Base-by-base conservation (phyloP, 2,113 vertebrate genomes). In the Picathartes gymnocephalus region DNA sequence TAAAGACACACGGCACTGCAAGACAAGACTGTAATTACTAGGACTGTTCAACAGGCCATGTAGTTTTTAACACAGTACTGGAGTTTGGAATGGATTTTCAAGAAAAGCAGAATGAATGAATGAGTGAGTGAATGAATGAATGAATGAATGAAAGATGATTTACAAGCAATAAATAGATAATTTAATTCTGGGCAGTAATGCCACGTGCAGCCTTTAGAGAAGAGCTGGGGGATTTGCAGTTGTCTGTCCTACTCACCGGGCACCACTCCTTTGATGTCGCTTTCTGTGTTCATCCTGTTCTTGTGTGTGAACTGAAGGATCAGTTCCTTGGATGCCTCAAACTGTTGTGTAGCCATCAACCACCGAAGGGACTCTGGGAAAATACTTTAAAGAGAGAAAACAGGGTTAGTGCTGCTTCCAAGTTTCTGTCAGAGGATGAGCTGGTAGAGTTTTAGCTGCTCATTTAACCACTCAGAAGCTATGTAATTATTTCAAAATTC, bases 351-450 rank as follows among this genome's bases (percentile, higher is more conserved):
- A 92, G 99, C 99, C 98, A 99, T 98, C 92, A 99, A 96, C 99
- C 99, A 99, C 81, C 99, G 98, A 86, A 99, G 97, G 14, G 99
- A 99, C 97, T 99, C 99, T 1, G 99, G 99, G 90, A 99, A 99
- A 93, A 99, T 96, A 98, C 99, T 99, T 92, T 7, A 86, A 81
- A 95, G 64, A 95, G 9, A 92, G 19, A 92, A 93, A 84, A 84
- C n/a, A 45, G 17, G 18, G 18, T 54, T 27, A 76, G 57, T n/a
- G 76, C 30, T 10, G 4, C 47, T 86, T 84, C 58, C 44, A 31
- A 6, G 25, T 35, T 86, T 64, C 72, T 81, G 47, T 50, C 71
- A 83, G 39, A 79, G 39, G 39, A 83, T 23, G 39, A 91, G 27
- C 24, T 13, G 22, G 40, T 33, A 22, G 53, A 7, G 40, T 71